These are phyloP conservation scores for Brienomyrus longianalis DNA, from an alignment of 2,113 vertebrate genomes.

Conservation along the genomic window DNA sequence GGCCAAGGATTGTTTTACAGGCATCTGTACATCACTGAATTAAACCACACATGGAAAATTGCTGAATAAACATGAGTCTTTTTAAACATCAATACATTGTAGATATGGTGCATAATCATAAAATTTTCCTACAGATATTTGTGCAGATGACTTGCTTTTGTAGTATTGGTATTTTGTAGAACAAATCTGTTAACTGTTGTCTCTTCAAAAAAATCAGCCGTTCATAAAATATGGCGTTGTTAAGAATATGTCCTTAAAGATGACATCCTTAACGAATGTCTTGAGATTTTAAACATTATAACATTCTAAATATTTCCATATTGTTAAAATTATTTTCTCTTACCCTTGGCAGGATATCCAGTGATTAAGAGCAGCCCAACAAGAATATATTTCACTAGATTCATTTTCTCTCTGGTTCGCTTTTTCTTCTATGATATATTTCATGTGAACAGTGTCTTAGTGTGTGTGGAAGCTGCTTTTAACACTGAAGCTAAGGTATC, in stretches of 20 bases:
- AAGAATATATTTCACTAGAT: neutral
- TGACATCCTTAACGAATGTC: neutral
- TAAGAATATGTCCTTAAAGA: neutral
- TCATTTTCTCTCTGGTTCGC: neutral
- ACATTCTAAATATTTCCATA: neutral
- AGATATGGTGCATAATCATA: neutral
- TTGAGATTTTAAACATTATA: neutral
- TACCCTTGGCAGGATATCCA: neutral
- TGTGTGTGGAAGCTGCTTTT: neutral
- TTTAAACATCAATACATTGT: neutral
- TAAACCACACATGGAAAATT: neutral
- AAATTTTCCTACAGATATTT: neutral
- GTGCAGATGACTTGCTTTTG: neutral
- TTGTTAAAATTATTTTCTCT: neutral
- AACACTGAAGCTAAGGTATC: neutral
- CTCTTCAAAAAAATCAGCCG: neutral
- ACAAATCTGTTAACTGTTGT: neutral
- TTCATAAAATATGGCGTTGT: neutral
- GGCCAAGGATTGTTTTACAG: neutral
- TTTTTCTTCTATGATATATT: neutral
- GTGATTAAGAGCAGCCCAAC: neutral
- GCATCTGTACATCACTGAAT: neutral
- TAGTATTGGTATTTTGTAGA: neutral
- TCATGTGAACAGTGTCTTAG: neutral
- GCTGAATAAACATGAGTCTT: neutral